Evolutionary conservation across 2,888 invertebrate genomes (phyloP).

Genomic region (Caenorhabditis uteleia): DNA sequence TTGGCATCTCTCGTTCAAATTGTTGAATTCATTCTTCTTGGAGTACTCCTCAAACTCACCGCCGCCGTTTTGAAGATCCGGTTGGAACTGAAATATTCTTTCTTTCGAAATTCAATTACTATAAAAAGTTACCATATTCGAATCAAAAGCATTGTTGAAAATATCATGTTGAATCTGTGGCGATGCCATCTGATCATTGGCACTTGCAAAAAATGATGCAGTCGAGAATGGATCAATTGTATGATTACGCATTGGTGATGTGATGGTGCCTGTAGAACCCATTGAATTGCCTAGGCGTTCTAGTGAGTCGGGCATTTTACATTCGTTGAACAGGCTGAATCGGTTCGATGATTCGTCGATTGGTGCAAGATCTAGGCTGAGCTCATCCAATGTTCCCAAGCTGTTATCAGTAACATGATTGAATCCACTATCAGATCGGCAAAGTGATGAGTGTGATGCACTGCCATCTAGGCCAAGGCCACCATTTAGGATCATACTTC

Average conservation of each 20-base stretch:
- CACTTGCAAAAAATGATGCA: conserved; percentile 12
- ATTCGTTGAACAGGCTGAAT: conserved; percentile 24
- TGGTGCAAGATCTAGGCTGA: conserved; percentile 51
- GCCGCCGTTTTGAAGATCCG: conserved; percentile 12
- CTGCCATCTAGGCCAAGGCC: conserved; percentile 23
- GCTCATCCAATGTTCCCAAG: conserved; percentile 47
- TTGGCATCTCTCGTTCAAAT: conserved; percentile 13
- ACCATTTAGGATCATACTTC: conserved; percentile 24
- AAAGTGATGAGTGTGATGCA: conserved; percentile 46
- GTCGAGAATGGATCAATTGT: conserved; percentile 16
- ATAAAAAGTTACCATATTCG: conserved; percentile 20
- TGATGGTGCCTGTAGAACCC: conserved; percentile 44
- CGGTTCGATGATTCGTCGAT: conserved; percentile 41
- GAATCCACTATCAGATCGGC: conserved; percentile 54
- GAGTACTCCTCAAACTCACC: conserved; percentile 17
- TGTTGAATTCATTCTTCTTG: conserved; percentile 8
- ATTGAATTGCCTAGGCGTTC: conserved; percentile 17
- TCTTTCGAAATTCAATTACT: too few species aligned
- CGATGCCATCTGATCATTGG: conserved; percentile 3
- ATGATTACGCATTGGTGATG: conserved; percentile 14
- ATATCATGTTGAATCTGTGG: conserved; percentile 18
- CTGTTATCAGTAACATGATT: conserved; percentile 41
- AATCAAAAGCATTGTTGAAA: conserved; percentile 15
- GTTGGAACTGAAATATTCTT: conserved; percentile 14
- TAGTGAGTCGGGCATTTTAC: not conserved